A percentile compares a stretch with the other conserved stretches of the same genome.
These are phyloP conservation scores for Petromus typicus DNA, from an alignment of 2,113 vertebrate species.

Conservation along the genomic window DNA sequence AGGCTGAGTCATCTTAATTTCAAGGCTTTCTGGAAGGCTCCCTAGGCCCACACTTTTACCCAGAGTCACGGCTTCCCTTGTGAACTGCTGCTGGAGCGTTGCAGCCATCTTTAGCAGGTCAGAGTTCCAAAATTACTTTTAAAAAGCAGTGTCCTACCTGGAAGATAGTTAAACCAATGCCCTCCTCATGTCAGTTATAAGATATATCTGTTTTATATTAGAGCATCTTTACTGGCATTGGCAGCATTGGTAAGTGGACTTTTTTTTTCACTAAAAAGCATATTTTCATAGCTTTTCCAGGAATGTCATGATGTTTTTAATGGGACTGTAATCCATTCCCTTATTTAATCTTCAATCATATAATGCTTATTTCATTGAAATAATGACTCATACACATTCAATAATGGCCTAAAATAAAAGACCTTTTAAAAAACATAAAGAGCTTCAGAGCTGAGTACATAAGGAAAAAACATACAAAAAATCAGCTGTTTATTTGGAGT, in stretches of 20 bases:
- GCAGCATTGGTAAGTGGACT: slow-evolving; percentile 57
- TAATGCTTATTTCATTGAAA: slow-evolving; percentile 69
- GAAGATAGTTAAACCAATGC: slow-evolving; percentile 10
- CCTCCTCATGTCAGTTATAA: slow-evolving; percentile 24
- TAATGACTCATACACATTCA: background rate
- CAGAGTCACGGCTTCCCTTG: background rate
- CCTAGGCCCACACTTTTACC: slow-evolving; percentile 1
- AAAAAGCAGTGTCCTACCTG: slow-evolving; percentile 46
- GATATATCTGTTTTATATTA: slow-evolving; percentile 57
- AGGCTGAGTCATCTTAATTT: background rate
- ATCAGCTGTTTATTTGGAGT: slow-evolving; percentile 43
- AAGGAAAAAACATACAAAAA: slow-evolving; percentile 59
- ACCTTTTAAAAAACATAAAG: slow-evolving; percentile 47
- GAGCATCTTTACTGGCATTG: background rate
- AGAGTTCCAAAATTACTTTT: slow-evolving; percentile 25
- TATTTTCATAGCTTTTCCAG: slow-evolving; percentile 66
- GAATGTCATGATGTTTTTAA: slow-evolving; percentile 68
- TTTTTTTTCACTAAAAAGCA: slow-evolving; percentile 73
- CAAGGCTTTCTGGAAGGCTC: background rate
- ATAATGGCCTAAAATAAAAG: slow-evolving; percentile 42
- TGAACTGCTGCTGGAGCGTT: background rate
- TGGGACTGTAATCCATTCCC: slow-evolving; percentile 37
- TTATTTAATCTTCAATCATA: slow-evolving; percentile 70
- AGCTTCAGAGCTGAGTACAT: slow-evolving; percentile 7
- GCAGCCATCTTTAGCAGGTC: background rate